Percentiles rank a stretch among this genome's conserved stretches.
phyloP scores from a whole-genome alignment of 2,888 invertebrate species.

The Sinelater perroti region DNA sequence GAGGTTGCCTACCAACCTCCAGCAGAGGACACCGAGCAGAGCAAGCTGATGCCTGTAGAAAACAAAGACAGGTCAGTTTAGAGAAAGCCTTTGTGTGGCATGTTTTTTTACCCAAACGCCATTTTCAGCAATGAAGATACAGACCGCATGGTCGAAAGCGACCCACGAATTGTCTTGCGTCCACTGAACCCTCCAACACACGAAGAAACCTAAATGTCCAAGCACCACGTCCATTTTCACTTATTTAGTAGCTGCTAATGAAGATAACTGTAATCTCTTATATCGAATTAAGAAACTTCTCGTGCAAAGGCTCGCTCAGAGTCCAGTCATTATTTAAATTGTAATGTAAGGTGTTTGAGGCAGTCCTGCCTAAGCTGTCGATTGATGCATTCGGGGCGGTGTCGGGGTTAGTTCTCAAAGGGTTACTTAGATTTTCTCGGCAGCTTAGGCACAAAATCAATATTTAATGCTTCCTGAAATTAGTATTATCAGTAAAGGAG shows the following conservation, averaged over 20 bases:
- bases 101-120: slow-evolving; percentile 3
- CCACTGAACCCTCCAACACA: slow-evolving; percentile 68
- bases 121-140: slow-evolving; percentile 69
- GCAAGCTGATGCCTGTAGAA: slow-evolving; percentile 75
- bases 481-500: too few species aligned
- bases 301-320: too few species aligned
- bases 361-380: slow-evolving; percentile 9
- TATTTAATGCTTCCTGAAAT: slow-evolving; percentile 19
- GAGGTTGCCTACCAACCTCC: slow-evolving; percentile 72
- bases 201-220: slow-evolving; percentile 61
- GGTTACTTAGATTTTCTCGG: not conserved
- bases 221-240: slow-evolving; percentile 10
- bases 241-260: not conserved
- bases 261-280: too few species aligned
- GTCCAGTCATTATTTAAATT: too few species aligned
- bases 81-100: too few species aligned
- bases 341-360: too few species aligned
- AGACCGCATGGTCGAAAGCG: slow-evolving; percentile 78
- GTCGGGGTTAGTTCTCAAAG: not conserved
- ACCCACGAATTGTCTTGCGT: slow-evolving; percentile 71
- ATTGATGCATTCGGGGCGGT: not conserved
- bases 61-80: slow-evolving; percentile 77
- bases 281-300: too few species aligned
- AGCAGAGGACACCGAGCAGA: slow-evolving; percentile 73
- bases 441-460: slow-evolving; percentile 8